Evolutionary conservation across 2,888 invertebrate genomes (phyloP).

Genomic region (Heliothis peltigera): DNA sequence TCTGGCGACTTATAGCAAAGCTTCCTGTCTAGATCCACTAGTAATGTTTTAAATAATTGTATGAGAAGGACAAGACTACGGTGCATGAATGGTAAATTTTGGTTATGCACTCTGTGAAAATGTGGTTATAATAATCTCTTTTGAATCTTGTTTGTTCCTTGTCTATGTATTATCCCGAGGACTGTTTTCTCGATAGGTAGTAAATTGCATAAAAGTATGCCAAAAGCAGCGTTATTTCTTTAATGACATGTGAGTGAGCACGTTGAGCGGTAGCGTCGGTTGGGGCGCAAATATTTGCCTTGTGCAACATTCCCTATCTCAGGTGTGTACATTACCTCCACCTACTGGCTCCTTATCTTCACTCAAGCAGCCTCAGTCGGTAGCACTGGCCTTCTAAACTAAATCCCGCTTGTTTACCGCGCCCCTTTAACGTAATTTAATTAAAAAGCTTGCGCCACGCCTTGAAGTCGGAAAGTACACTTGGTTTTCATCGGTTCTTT

Average conservation of each 20-base stretch:
- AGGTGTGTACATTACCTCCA: slow-evolving; percentile 78
- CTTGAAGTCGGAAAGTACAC: slow-evolving; percentile 50
- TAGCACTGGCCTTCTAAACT: slow-evolving; percentile 72
- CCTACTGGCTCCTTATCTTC: slow-evolving; percentile 79
- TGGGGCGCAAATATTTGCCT: slow-evolving; percentile 78
- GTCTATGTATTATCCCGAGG: too few relatives aligned
- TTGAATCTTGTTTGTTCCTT: too few relatives aligned
- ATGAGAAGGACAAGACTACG: too few relatives aligned
- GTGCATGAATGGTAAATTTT: too few relatives aligned
- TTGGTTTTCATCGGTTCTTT: slow-evolving; percentile 14
- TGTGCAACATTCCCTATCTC: slow-evolving; percentile 79
- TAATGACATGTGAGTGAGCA: slow-evolving; percentile 60
- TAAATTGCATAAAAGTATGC: background rate
- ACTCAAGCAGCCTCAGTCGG: slow-evolving; percentile 71
- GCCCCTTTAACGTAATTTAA: slow-evolving; percentile 78
- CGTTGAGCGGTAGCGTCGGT: slow-evolving; percentile 55
- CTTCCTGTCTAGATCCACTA: too few relatives aligned
- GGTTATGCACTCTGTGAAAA: too few relatives aligned
- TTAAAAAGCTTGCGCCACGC: slow-evolving; percentile 72
- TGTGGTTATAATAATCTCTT: too few relatives aligned
- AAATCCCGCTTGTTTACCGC: slow-evolving; percentile 76
- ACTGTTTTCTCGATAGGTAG: too few relatives aligned
- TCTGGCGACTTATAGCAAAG: too few relatives aligned
- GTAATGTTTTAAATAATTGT: too few relatives aligned
- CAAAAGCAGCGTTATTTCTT: slow-evolving; percentile 43